Evolutionary conservation across 2,797 vertebrate species (phyloP).

Genomic region (Malacoctenus gilli): DNA sequence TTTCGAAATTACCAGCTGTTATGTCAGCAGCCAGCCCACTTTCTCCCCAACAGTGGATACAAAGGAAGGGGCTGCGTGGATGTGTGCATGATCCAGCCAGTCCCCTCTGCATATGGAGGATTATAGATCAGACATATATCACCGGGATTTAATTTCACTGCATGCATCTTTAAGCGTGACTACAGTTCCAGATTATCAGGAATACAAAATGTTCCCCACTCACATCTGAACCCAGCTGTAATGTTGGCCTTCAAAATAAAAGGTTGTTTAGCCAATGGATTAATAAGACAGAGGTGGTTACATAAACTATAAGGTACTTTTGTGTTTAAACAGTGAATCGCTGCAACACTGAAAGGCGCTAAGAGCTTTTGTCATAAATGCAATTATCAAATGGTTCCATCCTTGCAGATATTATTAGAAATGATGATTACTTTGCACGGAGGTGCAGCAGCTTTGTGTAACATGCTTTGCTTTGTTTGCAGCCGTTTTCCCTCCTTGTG

Average conservation of each 20-base stretch:
- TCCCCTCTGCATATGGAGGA: constrained; percentile 21
- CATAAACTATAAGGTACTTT: background rate
- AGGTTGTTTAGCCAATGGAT: background rate
- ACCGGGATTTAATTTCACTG: constrained; percentile 29
- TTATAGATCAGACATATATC: constrained; percentile 36
- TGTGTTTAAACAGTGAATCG: background rate
- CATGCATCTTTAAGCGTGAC: background rate
- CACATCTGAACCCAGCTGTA: too few species aligned
- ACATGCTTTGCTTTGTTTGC: background rate
- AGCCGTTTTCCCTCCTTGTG: background rate
- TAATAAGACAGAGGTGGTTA: background rate
- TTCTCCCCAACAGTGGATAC: background rate
- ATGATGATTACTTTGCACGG: constrained; percentile 10
- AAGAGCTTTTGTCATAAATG: background rate
- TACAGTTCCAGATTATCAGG: background rate
- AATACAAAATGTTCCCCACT: background rate
- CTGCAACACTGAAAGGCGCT: background rate
- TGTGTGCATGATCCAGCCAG: constrained; percentile 23
- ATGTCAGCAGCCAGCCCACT: constrained; percentile 32
- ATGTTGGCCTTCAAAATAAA: too few species aligned
- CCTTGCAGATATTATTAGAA: constrained; percentile 3
- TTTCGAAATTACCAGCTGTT: constrained; percentile 21
- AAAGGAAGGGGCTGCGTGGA: constrained; percentile 1
- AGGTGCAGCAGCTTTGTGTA: background rate
- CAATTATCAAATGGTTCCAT: constrained; percentile 16